Conservation (phyloP, 2,888 invertebrate genomes). For the Tetanocera ferruginea region DNA sequence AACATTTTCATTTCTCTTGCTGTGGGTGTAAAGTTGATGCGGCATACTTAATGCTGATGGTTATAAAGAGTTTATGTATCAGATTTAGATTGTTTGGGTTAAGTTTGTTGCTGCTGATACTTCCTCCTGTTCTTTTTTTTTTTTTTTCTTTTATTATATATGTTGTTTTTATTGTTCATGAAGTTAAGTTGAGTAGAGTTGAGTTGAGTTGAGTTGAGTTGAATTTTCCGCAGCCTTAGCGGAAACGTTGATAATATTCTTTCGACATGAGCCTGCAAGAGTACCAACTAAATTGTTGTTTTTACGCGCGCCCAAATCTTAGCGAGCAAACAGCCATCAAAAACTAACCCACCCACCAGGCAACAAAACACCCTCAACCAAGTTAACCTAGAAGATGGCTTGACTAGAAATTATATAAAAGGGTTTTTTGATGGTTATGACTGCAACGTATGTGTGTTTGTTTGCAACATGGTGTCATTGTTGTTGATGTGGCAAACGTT, state of each 20-base stretch:
- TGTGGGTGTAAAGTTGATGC: neutral
- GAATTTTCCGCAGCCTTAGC: neutral
- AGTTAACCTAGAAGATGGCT: neutral
- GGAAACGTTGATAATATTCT: neutral
- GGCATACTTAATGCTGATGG: constrained; percentile 33
- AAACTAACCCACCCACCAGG: neutral
- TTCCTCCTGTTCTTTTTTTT: neutral
- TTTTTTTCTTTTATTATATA: neutral
- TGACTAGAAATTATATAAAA: constrained; percentile 2
- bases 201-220: neutral
- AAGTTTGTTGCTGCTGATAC: neutral
- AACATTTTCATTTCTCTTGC: neutral
- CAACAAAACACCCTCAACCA: neutral
- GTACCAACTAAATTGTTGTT: constrained; percentile 8
- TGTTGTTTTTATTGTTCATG: neutral
- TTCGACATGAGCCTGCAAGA: neutral
- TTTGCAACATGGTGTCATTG: constrained; percentile 15
- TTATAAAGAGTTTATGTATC: constrained; percentile 24
- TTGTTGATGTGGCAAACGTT: neutral
- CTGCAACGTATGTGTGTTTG: neutral
- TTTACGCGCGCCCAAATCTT: neutral
- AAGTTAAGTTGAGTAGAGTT: neutral
- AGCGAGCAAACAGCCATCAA: neutral
- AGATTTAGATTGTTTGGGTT: neutral
- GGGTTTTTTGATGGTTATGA: constrained; percentile 18